These are phyloP conservation scores for Cepphus grylle DNA, from an alignment of 2,113 vertebrate species.

Conservation along the genomic window DNA sequence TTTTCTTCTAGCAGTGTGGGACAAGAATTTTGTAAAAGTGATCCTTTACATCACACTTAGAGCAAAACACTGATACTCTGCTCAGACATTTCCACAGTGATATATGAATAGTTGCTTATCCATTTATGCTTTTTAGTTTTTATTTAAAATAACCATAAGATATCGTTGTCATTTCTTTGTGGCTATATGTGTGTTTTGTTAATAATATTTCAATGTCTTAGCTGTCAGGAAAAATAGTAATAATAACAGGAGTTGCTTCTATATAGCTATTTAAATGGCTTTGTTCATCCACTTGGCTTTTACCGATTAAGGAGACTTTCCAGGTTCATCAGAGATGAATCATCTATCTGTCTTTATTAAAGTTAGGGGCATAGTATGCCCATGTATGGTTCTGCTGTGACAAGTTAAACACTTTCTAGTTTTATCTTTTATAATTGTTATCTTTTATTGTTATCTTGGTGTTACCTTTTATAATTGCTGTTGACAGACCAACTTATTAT, in stretches of 20 bases:
- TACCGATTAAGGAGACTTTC: slow-evolving; percentile 26
- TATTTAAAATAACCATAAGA: neutral
- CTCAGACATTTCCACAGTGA: neutral
- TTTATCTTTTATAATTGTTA: too few species aligned
- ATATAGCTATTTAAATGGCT: neutral
- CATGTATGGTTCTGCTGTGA: neutral
- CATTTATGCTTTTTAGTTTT: neutral
- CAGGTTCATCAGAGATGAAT: slow-evolving; percentile 35
- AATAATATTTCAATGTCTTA: neutral
- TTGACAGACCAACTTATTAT: neutral
- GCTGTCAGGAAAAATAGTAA: neutral
- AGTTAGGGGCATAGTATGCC: neutral
- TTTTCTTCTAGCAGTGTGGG: neutral
- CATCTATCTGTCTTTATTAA: neutral
- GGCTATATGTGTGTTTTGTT: neutral
- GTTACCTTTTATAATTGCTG: too few species aligned
- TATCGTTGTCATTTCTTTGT: neutral
- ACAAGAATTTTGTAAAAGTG: neutral
- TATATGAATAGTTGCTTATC: neutral
- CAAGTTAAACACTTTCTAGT: neutral
- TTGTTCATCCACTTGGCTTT: slow-evolving; percentile 24
- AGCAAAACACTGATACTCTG: neutral
- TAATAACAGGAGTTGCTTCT: neutral
- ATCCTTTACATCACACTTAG: neutral
- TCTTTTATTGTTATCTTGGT: too few species aligned